These are phyloP conservation scores for Dioctria linearis DNA, from an alignment of 2,888 invertebrate genomes.

Conservation along the genomic window DNA sequence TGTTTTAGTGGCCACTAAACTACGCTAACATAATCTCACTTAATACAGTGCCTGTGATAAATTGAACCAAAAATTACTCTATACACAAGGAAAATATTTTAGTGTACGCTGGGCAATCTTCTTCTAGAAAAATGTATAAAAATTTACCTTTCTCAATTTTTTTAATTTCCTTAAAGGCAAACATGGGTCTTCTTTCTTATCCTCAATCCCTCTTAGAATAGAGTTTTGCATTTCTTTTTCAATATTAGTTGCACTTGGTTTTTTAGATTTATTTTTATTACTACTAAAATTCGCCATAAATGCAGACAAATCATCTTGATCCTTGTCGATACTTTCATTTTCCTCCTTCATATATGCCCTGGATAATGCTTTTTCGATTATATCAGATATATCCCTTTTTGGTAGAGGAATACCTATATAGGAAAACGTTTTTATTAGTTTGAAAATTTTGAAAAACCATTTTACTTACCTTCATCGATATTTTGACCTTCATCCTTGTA, in stretches of 20 bases:
- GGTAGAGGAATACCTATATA: conserved; percentile 62
- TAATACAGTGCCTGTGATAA: too few species aligned
- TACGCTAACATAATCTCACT: too few species aligned
- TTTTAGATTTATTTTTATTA: not conserved
- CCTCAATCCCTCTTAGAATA: conserved; percentile 77
- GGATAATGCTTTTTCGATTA: conserved; percentile 60
- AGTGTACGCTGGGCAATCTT: not conserved
- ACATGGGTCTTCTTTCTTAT: conserved; percentile 68
- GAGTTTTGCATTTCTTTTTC: conserved; percentile 74
- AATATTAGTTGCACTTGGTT: conserved; percentile 60
- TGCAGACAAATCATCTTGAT: not conserved
- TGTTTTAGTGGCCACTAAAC: too few species aligned
- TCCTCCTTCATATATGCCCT: not conserved
- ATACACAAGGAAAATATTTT: too few species aligned
- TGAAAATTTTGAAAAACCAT: conserved; percentile 59
- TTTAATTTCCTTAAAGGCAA: conserved; percentile 73
- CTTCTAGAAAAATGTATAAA: not conserved
- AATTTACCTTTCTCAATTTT: conserved; percentile 65
- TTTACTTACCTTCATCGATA: conserved; percentile 60
- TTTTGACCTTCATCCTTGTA: conserved; percentile 52
- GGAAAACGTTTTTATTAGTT: conserved; percentile 11
- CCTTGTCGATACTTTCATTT: not conserved
- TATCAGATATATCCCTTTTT: conserved; percentile 60
- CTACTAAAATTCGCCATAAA: not conserved
- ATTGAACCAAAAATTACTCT: too few species aligned